These are phyloP conservation scores for Onychomys arenicola DNA, from an alignment of 2,797 vertebrate genomes.

Conservation along the genomic window DNA sequence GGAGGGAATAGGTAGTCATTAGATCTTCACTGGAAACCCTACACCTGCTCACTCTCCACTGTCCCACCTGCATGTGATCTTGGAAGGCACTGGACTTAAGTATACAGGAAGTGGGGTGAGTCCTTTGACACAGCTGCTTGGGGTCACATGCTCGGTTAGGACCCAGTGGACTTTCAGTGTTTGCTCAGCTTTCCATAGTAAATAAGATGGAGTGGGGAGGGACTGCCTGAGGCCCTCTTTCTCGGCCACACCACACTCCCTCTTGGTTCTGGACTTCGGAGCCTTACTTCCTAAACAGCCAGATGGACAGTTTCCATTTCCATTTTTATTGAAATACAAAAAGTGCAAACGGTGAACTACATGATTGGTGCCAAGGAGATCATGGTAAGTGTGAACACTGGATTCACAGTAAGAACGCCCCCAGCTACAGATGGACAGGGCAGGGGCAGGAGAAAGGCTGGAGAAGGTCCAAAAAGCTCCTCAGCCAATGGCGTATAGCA, in stretches of 20 bases:
- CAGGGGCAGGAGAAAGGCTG: not conserved
- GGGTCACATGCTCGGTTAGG: not conserved
- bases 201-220: not conserved
- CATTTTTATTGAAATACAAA: conserved; percentile 91
- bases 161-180: not conserved
- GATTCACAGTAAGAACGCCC: conserved; percentile 76
- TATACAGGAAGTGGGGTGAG: not conserved
- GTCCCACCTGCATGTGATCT: not conserved
- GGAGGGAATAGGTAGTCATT: not conserved
- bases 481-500: not conserved
- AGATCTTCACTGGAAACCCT: not conserved
- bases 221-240: not conserved
- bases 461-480: conserved; percentile 31
- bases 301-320: conserved; percentile 47
- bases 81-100: not conserved
- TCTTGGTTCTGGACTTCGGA: not conserved
- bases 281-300: not conserved
- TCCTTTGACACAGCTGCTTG: not conserved
- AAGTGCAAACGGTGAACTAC: conserved; percentile 89
- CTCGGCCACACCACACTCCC: not conserved
- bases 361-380: conserved; percentile 86
- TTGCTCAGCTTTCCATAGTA: not conserved
- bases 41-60: not conserved
- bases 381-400: conserved; percentile 80
- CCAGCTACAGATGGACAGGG: not conserved